phyloP scores from a whole-genome alignment of 1,140 invertebrate genomes.

The Pteromalus puparum region DNA sequence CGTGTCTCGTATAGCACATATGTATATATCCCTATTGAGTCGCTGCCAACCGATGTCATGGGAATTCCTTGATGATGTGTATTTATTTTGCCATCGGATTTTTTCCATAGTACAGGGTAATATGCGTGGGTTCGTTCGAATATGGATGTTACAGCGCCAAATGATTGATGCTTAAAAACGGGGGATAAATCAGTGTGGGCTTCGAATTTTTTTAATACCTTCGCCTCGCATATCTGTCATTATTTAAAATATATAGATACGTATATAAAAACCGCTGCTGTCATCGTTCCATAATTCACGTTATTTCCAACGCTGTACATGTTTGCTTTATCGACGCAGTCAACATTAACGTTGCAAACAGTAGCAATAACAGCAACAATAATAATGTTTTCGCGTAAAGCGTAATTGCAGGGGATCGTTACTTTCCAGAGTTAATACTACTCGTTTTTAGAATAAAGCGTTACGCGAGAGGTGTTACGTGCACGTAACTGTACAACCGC shows the following conservation, averaged over 20 bases:
- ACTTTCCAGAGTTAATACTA: not conserved
- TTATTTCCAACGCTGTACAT: too few species aligned
- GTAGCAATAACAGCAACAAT: too few species aligned
- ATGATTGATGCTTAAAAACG: not conserved
- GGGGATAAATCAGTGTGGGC: not conserved
- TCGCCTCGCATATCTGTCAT: not conserved
- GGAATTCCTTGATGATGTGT: slow-evolving; percentile 20
- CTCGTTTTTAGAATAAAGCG: not conserved
- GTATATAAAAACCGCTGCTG: not conserved
- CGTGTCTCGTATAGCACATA: too few species aligned
- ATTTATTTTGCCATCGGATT: slow-evolving; percentile 21
- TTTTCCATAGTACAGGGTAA: not conserved
- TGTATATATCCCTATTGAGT: slow-evolving; percentile 2
- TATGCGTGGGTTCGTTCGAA: not conserved
- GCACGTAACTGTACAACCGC: not conserved
- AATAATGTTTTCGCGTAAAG: not conserved
- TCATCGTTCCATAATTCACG: not conserved
- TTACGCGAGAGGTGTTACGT: not conserved
- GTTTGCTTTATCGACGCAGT: too few species aligned
- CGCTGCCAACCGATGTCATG: not conserved
- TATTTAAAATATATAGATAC: too few species aligned
- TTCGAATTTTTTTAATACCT: not conserved
- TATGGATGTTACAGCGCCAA: not conserved
- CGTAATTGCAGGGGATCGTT: not conserved
- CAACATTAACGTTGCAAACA: too few species aligned